These are phyloP conservation scores for Takifugu flavidus DNA, from an alignment of 2,113 vertebrate genomes.

Conservation along the genomic window DNA sequence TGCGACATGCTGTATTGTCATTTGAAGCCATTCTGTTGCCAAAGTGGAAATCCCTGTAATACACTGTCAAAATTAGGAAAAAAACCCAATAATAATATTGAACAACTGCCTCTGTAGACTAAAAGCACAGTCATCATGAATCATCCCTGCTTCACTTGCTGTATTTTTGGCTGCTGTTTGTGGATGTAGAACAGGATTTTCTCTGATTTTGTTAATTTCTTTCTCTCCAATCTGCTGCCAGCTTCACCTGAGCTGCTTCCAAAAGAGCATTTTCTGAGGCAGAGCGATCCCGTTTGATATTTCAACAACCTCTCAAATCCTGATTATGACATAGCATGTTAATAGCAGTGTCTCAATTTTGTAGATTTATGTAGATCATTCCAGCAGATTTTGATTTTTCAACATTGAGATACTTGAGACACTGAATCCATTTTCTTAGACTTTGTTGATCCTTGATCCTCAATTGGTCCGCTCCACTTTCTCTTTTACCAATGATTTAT, in stretches of 20 bases:
- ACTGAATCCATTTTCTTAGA: background rate
- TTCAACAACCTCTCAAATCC: too few relatives aligned
- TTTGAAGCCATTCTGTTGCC: too few relatives aligned
- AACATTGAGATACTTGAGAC: background rate
- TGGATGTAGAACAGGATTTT: background rate
- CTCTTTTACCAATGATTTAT: conserved; percentile 27
- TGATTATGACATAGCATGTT: too few relatives aligned
- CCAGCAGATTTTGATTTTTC: too few relatives aligned
- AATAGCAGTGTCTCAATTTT: too few relatives aligned
- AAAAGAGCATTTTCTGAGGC: conserved; percentile 13
- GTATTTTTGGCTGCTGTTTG: background rate
- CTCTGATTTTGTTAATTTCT: background rate
- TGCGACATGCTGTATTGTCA: too few relatives aligned
- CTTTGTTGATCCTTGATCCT: conserved; percentile 4
- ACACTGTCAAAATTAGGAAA: too few relatives aligned
- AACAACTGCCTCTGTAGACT: too few relatives aligned
- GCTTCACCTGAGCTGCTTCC: conserved; percentile 26
- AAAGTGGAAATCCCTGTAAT: too few relatives aligned
- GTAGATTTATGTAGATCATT: too few relatives aligned
- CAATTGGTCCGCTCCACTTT: background rate
- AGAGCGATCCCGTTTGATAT: too few relatives aligned
- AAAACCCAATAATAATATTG: too few relatives aligned
- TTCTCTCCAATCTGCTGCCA: conserved; percentile 12
- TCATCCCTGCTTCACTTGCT: background rate
- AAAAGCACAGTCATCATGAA: background rate